Evolutionary conservation across 2,888 invertebrate species (phyloP), one percentile per base, ranked within the genome.

Genomic region (Melanchra persicariae): DNA sequence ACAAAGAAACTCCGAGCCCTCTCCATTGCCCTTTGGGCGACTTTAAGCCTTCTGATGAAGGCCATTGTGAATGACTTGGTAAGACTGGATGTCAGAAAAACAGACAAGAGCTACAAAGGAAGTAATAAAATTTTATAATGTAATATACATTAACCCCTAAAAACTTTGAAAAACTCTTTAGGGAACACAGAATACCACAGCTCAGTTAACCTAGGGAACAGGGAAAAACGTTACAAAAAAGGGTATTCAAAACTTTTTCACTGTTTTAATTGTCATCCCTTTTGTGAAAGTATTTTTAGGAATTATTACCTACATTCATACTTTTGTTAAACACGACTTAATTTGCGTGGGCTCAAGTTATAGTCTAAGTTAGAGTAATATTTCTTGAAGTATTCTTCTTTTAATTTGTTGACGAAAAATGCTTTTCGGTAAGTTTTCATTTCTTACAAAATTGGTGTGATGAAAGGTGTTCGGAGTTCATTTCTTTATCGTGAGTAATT

Each of bases 191-290:
- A 61, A 70, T 62, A 47, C 68, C 73, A 57, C 73, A 76, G 47
- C 52, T 55, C 61, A 74, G 40, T 47, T 73, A 47, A 62, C 70
- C 58, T 61, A 57, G 64, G 57, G 62, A 61, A 55, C 66, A 58
- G 58, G 79, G 69, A 77, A 74, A 65, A 55, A n/a, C 0, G 26
- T 49, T 30, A 60, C 49, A 67, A 79, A 80, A 83, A 84, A 60
- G 68, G 70, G 62, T 58, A 64, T 34, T 49, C 30, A 51, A 58
- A 83, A 82, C 51, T 79, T 83, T 68, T 64, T 52, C 40, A 24
- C 15, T 19, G 30, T 78, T 71, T 67, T 69, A 72, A 81, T 76
- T 71, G 37, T 30, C 47, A 74, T 72, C 66, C 63, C 59, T 55
- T 75, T 80, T 76, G 66, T 77, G 0, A 51, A 40, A 12, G 55